phyloP scores from a whole-genome alignment of 23 tunicate genomes.

The Styela plicata region DNA sequence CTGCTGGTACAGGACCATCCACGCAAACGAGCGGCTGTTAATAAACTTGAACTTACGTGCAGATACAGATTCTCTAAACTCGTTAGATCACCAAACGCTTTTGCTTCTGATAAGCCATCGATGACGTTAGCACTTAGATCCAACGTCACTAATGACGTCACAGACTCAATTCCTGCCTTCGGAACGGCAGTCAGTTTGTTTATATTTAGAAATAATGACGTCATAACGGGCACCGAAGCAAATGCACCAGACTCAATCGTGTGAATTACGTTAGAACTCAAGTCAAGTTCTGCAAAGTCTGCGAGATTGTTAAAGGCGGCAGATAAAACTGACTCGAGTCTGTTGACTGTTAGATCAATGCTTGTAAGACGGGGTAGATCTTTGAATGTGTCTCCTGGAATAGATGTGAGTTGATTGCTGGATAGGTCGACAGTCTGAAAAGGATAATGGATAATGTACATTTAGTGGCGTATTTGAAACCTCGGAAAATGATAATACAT shows the following conservation, averaged over 20 bases:
- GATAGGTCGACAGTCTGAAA: conserved; percentile 72
- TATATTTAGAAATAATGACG: conserved; percentile 31
- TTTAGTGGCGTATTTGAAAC: no score
- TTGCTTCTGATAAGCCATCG: conserved; percentile 38
- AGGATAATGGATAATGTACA: no score
- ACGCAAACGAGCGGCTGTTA: no score
- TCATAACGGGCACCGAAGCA: conserved; percentile 28
- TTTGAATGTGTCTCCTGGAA: conserved; percentile 56
- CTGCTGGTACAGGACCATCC: no score
- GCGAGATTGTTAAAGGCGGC: conserved; percentile 51
- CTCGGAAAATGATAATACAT: no score
- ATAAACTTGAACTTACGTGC: conserved; percentile 8
- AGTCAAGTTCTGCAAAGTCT: conserved; percentile 36
- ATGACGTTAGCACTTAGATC: conserved; percentile 57
- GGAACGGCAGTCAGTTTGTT: conserved; percentile 63
- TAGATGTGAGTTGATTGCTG: conserved; percentile 36
- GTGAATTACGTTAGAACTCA: conserved; percentile 60
- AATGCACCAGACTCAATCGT: conserved; percentile 58
- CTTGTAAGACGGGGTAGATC: conserved; percentile 46
- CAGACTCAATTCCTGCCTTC: conserved; percentile 33
- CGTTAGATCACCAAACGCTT: conserved; percentile 51
- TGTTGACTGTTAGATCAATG: conserved; percentile 46
- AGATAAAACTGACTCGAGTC: conserved; percentile 36
- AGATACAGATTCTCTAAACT: conserved; percentile 29
- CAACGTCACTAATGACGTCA: conserved; percentile 49